phyloP scores from a whole-genome alignment of 2,888 invertebrate genomes.

The Clistopyga incitator region DNA sequence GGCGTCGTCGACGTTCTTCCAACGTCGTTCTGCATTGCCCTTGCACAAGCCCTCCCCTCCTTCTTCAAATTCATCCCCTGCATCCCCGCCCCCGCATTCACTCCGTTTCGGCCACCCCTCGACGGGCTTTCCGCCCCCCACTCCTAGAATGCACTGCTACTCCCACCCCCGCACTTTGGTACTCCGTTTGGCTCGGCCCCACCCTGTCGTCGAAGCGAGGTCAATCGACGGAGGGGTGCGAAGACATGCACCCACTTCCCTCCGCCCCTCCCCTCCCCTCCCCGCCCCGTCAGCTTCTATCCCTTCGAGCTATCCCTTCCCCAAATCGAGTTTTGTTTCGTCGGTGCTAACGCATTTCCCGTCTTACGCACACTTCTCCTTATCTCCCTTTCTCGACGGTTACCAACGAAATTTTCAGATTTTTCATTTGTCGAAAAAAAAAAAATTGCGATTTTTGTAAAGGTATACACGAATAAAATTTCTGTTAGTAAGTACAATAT shows the following conservation, averaged over 20 bases:
- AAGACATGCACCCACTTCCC: conserved; percentile 66
- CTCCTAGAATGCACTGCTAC: conserved; percentile 8
- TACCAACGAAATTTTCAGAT: not conserved
- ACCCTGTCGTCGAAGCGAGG: conserved; percentile 70
- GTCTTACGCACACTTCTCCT: conserved; percentile 63
- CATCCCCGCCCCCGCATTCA: conserved; percentile 39
- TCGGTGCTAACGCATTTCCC: conserved; percentile 49
- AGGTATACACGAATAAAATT: too few species aligned
- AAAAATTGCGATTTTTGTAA: too few species aligned
- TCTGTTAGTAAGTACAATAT: too few species aligned
- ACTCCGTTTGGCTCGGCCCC: conserved; percentile 53
- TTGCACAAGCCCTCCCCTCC: conserved; percentile 52
- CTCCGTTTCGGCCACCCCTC: conserved; percentile 63
- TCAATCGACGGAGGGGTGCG: conserved; percentile 71
- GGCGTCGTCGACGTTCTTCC: conserved; percentile 65
- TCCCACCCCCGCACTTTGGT: conserved; percentile 36
- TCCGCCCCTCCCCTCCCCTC: conserved; percentile 38
- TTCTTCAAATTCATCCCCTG: conserved; percentile 49
- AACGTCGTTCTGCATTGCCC: conserved; percentile 63
- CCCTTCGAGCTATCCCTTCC: conserved; percentile 1
- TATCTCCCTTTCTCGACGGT: not conserved
- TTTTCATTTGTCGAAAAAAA: not conserved
- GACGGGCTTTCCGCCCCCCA: conserved; percentile 8
- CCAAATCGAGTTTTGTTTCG: conserved; percentile 50
- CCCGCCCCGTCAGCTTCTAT: conserved; percentile 37